Evolutionary conservation across 1,140 invertebrate genomes (phyloP).

Genomic region (Orius insidiosus): DNA sequence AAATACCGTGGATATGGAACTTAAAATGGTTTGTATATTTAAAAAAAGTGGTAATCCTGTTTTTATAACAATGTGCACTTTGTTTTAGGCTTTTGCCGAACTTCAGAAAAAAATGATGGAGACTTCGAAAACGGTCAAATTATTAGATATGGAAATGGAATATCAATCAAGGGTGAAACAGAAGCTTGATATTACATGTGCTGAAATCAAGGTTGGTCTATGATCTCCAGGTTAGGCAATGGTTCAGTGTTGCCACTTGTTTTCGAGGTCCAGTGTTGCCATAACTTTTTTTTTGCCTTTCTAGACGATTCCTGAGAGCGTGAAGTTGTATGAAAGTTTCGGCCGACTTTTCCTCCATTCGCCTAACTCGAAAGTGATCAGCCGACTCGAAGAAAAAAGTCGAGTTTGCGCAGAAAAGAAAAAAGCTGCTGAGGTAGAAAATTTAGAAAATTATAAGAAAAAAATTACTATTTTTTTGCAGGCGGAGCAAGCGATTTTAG

Average conservation of each 20-base stretch:
- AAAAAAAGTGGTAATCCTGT: too few relatives aligned
- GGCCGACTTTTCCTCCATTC: neutral
- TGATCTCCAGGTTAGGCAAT: too few relatives aligned
- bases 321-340: neutral
- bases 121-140: constrained; percentile 58
- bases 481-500: constrained; percentile 55
- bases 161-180: constrained; percentile 46
- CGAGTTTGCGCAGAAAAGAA: neutral
- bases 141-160: constrained; percentile 64
- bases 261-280: too few relatives aligned
- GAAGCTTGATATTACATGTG: constrained; percentile 50
- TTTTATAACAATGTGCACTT: too few relatives aligned
- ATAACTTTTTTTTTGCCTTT: neutral
- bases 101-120: constrained; percentile 68
- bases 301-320: neutral
- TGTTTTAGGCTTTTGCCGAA: constrained; percentile 54
- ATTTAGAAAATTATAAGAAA: too few relatives aligned
- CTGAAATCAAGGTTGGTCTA: constrained; percentile 35
- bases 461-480: constrained; percentile 25
- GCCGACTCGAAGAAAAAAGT: neutral
- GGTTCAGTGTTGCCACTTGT: too few relatives aligned
- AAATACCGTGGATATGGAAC: constrained; percentile 13
- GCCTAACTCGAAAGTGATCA: neutral
- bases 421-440: neutral
- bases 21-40: constrained; percentile 14